These are phyloP conservation scores for Sipha flava DNA, from an alignment of 1,140 invertebrate species.

Conservation along the genomic window DNA sequence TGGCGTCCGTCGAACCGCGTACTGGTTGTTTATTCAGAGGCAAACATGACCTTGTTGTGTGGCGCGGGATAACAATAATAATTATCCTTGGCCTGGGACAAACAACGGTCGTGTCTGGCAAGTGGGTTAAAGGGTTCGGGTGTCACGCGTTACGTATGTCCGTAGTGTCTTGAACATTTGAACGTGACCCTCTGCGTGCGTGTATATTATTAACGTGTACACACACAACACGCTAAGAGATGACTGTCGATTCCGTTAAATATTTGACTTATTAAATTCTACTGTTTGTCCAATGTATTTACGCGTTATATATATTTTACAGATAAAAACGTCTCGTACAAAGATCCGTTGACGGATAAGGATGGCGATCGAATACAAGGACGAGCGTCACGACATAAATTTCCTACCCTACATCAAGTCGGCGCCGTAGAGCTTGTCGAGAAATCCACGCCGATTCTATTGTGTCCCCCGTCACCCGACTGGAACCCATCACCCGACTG, in stretches of 20 bases:
- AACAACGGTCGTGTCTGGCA: not conserved
- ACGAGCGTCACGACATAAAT: not conserved
- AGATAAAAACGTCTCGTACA: not conserved
- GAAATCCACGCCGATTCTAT: not conserved
- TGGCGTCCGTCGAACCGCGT: not conserved
- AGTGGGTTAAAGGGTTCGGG: not conserved
- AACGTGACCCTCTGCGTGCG: not conserved
- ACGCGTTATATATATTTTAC: not conserved
- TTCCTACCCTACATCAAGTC: not conserved
- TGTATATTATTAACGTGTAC: not conserved
- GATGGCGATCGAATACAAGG: not conserved
- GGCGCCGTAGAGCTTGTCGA: not conserved
- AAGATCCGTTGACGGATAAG: not conserved
- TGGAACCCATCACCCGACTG: slow-evolving; percentile 39
- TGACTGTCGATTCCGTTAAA: not conserved
- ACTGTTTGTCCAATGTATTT: too few relatives aligned
- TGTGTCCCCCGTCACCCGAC: not conserved
- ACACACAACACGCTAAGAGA: too few relatives aligned
- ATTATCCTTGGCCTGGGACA: not conserved
- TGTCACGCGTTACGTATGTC: not conserved
- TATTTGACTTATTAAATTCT: too few relatives aligned
- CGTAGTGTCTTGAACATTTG: not conserved
- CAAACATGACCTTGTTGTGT: not conserved
- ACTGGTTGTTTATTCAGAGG: not conserved
- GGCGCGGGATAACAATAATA: not conserved